Conservation (phyloP, 2,888 invertebrate species). For the Portevinia maculata region DNA sequence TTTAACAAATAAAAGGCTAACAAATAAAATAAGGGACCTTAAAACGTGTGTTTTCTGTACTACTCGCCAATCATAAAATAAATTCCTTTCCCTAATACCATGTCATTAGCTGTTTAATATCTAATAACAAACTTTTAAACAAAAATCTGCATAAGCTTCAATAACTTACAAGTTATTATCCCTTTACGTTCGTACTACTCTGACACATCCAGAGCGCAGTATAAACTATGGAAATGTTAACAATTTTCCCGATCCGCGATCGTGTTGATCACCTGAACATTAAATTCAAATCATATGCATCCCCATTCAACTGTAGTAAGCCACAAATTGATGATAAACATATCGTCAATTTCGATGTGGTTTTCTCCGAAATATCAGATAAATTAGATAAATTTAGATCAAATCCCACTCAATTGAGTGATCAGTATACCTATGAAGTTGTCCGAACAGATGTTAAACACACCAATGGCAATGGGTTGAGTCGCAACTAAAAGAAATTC, state of each 20-base stretch:
- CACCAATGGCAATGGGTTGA: constrained; percentile 18
- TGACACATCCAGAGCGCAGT: constrained; percentile 16
- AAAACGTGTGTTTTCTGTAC: neutral
- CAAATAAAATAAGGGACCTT: neutral
- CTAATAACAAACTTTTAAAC: neutral
- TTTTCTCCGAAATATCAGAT: constrained; percentile 30
- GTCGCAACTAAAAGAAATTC: constrained; percentile 65
- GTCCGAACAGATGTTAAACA: constrained; percentile 60
- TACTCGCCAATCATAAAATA: neutral
- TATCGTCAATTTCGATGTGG: constrained; percentile 40
- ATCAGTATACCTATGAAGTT: constrained; percentile 65
- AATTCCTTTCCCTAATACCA: neutral
- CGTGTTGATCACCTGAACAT: constrained; percentile 55
- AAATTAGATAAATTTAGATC: constrained; percentile 46
- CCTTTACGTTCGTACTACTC: constrained; percentile 16
- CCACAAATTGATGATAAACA: constrained; percentile 61
- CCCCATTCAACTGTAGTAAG: constrained; percentile 29
- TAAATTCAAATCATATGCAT: constrained; percentile 42
- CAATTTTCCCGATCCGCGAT: constrained; percentile 38
- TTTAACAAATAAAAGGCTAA: no score
- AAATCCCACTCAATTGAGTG: constrained; percentile 52
- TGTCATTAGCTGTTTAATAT: neutral
- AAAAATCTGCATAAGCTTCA: constrained; percentile 6
- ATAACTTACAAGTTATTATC: constrained; percentile 27
- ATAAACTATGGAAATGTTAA: constrained; percentile 46